Conservation (phyloP, 2,888 invertebrate species). For the Microctonus aethiopoides region DNA sequence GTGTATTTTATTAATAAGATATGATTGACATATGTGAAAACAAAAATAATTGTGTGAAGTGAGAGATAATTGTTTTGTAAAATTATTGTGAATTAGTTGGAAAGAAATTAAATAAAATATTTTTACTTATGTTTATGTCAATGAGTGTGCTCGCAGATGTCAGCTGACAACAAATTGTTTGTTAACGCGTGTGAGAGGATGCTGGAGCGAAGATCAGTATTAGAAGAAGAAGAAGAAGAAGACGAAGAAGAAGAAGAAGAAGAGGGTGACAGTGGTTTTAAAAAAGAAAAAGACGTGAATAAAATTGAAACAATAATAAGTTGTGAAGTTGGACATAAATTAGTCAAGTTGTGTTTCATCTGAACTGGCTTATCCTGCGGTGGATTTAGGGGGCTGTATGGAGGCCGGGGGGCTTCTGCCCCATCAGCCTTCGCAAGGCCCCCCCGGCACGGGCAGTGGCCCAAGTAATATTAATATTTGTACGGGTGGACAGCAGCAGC, state of each 20-base stretch:
- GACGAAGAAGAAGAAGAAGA: slow-evolving; percentile 44
- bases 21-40: no score
- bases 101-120: not conserved
- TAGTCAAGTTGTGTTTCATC: slow-evolving; percentile 66
- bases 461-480: slow-evolving; percentile 37
- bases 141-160: slow-evolving; percentile 48
- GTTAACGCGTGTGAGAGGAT: slow-evolving; percentile 51
- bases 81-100: not conserved
- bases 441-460: slow-evolving; percentile 65
- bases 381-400: slow-evolving; percentile 79
- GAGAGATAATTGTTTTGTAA: no score
- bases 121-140: no score
- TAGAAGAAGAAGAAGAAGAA: slow-evolving; percentile 35
- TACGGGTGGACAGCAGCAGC: slow-evolving; percentile 38
- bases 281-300: slow-evolving; percentile 32
- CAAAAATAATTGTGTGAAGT: no score
- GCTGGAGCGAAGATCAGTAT: slow-evolving; percentile 46
- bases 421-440: slow-evolving; percentile 74
- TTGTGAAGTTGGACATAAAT: slow-evolving; percentile 33
- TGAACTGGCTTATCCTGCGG: slow-evolving; percentile 69
- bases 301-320: slow-evolving; percentile 37
- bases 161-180: slow-evolving; percentile 51
- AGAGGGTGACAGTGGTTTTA: slow-evolving; percentile 21
- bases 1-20: no score
- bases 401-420: slow-evolving; percentile 80